Evolutionary conservation across 2,797 vertebrate species (phyloP), one percentile per base, ranked within the genome.

Genomic region (Sebastes itinus): DNA sequence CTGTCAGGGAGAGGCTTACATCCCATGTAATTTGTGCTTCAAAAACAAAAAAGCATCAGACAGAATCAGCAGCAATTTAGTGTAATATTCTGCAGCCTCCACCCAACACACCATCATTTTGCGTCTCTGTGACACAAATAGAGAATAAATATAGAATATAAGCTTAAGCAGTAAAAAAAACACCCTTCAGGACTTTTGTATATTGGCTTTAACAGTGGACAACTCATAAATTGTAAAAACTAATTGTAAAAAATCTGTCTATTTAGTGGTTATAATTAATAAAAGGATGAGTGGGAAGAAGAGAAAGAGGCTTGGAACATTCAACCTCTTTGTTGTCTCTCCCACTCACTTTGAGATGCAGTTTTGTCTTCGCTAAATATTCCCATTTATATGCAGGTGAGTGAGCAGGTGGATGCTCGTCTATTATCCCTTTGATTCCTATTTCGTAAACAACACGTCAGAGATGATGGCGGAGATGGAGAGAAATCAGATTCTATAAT

Each of bases 381-480:
- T 82, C 87, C 84, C 72, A 92, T 94, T 94, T 87, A 88, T 92
- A 94, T 93, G 89, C 92, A 94, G 87, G 90, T 89, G 85, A 85
- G 81, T 13, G 84, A 87, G 89, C 86, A 91, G 88, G 83, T 91
- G 85, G 80, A 86, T 80, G 82, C 74, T 20, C 32, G 32, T 83
- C 82, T 77, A 92, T 94, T 93, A 94, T 92, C 33, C 81, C 71
- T 84, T 89, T 87, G 81, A 93, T 94, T 93, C 46, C 22, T 81
- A 86, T 92, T 94, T 92, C 54, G 9, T 92, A 94, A 94, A 94
- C 91, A 94, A 89, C 82, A 88, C 88, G 91, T 94, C 92, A 93
- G 87, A 90, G 89, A 88, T 87, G 88, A 91, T 89, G 87, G 83
- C 33, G 74, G 87, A 87, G 90, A 93, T 74, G 88, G 87, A 79